These are phyloP conservation scores for Passer domesticus DNA, from an alignment of 2,113 vertebrate genomes.

Conservation along the genomic window DNA sequence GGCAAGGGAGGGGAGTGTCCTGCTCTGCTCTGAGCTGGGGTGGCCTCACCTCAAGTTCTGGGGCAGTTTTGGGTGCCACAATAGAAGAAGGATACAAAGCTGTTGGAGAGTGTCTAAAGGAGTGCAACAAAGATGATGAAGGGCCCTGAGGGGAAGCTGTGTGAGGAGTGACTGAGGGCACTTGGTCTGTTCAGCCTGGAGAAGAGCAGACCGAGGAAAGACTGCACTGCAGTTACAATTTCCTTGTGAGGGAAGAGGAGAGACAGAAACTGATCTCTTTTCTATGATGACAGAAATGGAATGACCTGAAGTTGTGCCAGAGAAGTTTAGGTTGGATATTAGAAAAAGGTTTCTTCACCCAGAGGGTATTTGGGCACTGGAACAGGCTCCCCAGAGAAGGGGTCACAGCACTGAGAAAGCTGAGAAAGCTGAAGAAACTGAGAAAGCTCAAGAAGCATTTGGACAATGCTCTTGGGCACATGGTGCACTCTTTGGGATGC, in stretches of 20 bases:
- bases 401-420: not conserved
- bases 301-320: not conserved
- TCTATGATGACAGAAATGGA: not conserved
- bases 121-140: not conserved
- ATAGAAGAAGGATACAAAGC: rapidly evolving
- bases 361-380: not conserved
- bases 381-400: not conserved
- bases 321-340: not conserved
- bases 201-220: not conserved
- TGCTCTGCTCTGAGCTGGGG: rapidly evolving
- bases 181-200: not conserved
- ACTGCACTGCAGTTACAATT: not conserved
- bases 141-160: rapidly evolving
- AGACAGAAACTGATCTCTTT: not conserved
- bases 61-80: not conserved
- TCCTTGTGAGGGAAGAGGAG: not conserved
- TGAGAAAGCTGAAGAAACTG: not conserved
- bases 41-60: rapidly evolving
- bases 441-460: rapidly evolving
- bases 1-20: not conserved
- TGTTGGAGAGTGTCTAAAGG: no score
- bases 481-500: not conserved
- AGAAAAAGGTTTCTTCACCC: not conserved
- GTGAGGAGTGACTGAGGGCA: not conserved
- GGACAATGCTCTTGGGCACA: not conserved